Base-by-base conservation (phyloP, 2,888 invertebrate species). In the Aethes cnicana region DNA sequence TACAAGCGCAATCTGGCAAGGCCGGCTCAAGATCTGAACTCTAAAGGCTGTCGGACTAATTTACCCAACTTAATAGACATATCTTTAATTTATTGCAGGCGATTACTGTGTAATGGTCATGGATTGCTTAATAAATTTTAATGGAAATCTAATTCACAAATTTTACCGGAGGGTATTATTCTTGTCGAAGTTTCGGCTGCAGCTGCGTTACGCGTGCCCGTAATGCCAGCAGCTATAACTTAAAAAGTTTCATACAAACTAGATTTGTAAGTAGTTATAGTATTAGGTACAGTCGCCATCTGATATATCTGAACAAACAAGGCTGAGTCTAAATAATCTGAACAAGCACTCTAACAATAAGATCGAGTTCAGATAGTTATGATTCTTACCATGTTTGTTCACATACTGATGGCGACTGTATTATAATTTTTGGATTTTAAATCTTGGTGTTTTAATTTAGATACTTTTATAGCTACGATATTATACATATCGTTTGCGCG, bases 71-170 rank as follows among this genome's bases (percentile, higher is more conserved):
- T 52, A 46, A 52, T 49, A 35, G 49, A 52, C 39, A 52, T 37
- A 32, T 32, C 44, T 32, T 33, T 39, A 39, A 52, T 52, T 52
- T 52, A 52, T 52, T 39, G 16, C 11, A 25, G 6, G 20, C 46
- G 44, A 33, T 39, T 52, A 37, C 18, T 37, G 42, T 43, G 25
- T 25, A 50, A 41, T 48, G 32, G 36, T 44, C 44, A 25, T 37
- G 36, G 30, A 44, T 52, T 46, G 44, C 52, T 39, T 32, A 52
- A 46, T 52, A 33, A 39, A 43, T 50, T 23, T 26, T 36, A 46
- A 33, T 52, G 44, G 52, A 37, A 52, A 46, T 52, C 32, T 25
- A 25, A 39, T 52, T 52, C 39, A 52, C 39, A 26, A 46, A 52
- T 52, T 50, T 52, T 20, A 44, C 46, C 46, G 16, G 44, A 32